phyloP scores from a whole-genome alignment of 2,797 vertebrate genomes.

The Otus scops region DNA sequence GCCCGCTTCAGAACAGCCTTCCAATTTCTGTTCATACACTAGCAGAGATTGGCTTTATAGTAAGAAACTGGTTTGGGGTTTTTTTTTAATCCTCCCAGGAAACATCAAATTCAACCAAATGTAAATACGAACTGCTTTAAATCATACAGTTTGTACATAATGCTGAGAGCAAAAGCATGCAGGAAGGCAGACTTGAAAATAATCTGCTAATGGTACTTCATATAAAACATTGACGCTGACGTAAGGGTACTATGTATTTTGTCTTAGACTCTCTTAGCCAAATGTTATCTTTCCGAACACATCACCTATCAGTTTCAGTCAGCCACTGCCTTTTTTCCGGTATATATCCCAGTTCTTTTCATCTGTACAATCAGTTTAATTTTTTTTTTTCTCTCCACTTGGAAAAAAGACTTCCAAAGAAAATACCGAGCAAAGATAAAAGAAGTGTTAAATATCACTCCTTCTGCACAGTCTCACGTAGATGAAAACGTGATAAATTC shows the following conservation, averaged over 20 bases:
- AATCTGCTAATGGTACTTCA: not conserved
- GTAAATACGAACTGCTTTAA: not conserved
- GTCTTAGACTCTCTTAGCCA: not conserved
- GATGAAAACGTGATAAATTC: not conserved
- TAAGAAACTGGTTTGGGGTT: not conserved
- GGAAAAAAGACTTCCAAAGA: not conserved
- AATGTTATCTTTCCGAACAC: not conserved
- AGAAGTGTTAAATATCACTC: not conserved
- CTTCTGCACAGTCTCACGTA: not conserved
- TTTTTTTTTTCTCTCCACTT: not conserved
- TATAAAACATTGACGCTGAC: not conserved
- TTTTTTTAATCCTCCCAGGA: not conserved
- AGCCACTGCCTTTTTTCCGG: not conserved
- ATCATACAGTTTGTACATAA: fast-evolving
- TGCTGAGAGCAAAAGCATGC: not conserved
- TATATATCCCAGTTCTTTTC: not conserved
- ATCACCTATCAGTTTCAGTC: not conserved
- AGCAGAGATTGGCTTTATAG: not conserved
- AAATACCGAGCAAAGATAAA: not conserved
- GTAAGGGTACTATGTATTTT: not conserved
- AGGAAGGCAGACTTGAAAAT: not conserved
- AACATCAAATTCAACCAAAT: not conserved
- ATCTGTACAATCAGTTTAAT: not conserved
- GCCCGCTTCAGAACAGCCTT: not conserved
- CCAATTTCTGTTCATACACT: fast-evolving